phyloP scores from a whole-genome alignment of 2,113 vertebrate genomes.

The Ophthalmolycus amberensis region DNA sequence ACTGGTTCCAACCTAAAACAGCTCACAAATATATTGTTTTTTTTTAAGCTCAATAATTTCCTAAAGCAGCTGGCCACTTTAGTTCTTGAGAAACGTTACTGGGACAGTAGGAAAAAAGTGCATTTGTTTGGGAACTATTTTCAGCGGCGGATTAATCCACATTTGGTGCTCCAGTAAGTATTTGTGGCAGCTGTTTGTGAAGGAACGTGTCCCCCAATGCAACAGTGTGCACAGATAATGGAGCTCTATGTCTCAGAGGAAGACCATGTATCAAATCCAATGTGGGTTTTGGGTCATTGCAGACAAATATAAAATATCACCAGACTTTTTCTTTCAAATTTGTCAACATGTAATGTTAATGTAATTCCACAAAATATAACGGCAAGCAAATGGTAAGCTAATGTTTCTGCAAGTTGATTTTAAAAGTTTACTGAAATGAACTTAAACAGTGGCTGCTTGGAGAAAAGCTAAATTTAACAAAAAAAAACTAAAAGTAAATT shows the following conservation, averaged over 20 bases:
- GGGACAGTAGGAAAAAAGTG: background rate
- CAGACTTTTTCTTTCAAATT: background rate
- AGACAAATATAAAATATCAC: background rate
- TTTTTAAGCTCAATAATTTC: background rate
- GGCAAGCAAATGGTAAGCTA: background rate
- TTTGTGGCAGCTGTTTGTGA: background rate
- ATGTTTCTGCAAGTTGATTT: background rate
- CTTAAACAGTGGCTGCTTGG: background rate
- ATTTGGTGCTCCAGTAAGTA: background rate
- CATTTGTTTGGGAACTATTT: constrained; percentile 6
- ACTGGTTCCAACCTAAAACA: background rate
- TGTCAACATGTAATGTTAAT: background rate
- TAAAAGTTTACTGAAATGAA: background rate
- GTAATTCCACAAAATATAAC: background rate
- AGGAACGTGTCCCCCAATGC: background rate
- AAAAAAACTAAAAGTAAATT: too few species aligned
- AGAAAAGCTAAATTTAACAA: background rate
- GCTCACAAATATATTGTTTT: background rate
- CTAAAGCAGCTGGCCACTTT: background rate
- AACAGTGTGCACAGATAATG: background rate
- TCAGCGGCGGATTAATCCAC: background rate
- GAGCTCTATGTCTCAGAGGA: background rate
- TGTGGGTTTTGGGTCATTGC: background rate
- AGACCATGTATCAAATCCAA: background rate
- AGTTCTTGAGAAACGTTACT: background rate